Evolutionary conservation across 2,113 vertebrate species (phyloP), one percentile per base, ranked within the genome.

Genomic region (Nyctibius bracteatus): DNA sequence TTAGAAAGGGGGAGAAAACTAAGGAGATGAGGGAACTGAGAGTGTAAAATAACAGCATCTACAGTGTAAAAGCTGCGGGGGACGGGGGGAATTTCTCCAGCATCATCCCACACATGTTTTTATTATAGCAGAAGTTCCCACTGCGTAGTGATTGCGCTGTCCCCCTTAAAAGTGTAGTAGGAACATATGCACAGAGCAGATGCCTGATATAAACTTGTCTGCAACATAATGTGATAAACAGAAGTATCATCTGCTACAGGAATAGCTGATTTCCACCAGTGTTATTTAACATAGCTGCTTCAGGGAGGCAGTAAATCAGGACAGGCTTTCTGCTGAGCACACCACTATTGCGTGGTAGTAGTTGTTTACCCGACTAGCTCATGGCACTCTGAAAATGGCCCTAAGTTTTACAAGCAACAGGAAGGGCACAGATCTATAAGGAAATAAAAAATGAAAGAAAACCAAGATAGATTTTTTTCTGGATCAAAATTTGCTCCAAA

Each of bases 31-130:
- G 59, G 35, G 55, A 93, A 85, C n/a, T 2, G 1, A 51, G 66
- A 78, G 75, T 74, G 33, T 78, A 94, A 86, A 91, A 79, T 84
- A 96, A 90, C 55, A 90, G 43, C 2, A 0, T 84, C 85, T 96
- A 81, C 77, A 72, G 68, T 96, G 65, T 90, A 93, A 96, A 91
- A 91, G 47, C 92, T 92, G 80, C 22, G 3, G 35, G 90, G 94
- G 80, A 93, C n/a, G n/a, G n/a, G n/a, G 88, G 94, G 96, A 96
- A 92, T 96, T 96, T 96, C 96, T 97, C 88, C 77, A 84, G 90
- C 90, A 92, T 88, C 86, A 91, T 94, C 95, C 96, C 90, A 96
- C 89, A 68, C 82, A 31, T 91, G 51, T 96, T 96, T 95, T 96
- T 95, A 93, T 95, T 94, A 67, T 73, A 95, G 94, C 94, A 94